Conservation (phyloP, 2,888 invertebrate species). For the Pemphredon lugubris region DNA sequence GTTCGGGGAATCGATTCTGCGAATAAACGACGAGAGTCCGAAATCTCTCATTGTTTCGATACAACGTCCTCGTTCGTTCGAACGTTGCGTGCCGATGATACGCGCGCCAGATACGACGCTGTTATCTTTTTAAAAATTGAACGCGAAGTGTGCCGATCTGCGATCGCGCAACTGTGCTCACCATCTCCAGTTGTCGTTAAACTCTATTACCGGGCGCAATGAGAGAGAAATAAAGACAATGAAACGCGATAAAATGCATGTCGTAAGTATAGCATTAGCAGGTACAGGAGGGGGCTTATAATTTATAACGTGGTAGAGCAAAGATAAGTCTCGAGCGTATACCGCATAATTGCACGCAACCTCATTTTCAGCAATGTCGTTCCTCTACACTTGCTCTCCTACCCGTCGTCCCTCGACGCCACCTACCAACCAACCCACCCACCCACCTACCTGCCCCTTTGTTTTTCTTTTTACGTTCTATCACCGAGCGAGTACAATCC, state of each 20-base stretch:
- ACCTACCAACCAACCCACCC: too few species aligned
- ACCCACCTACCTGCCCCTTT: slow-evolving; percentile 12
- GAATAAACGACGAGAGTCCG: too few species aligned
- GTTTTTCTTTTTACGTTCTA: slow-evolving; percentile 19
- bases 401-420: slow-evolving; percentile 5
- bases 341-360: slow-evolving; percentile 61
- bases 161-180: too few species aligned
- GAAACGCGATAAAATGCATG: not conserved
- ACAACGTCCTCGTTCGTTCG: too few species aligned
- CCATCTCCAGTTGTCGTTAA: not conserved
- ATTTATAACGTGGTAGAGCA: slow-evolving; percentile 54
- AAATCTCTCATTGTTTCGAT: too few species aligned
- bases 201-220: not conserved
- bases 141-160: not conserved
- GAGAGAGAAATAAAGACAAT: not conserved
- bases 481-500: slow-evolving; percentile 21
- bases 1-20: too few species aligned
- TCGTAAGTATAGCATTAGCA: slow-evolving; percentile 17
- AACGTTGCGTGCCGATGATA: not conserved
- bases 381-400: slow-evolving; percentile 10
- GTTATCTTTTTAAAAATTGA: not conserved
- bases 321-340: slow-evolving; percentile 55
- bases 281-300: slow-evolving; percentile 28
- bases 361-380: slow-evolving; percentile 33
- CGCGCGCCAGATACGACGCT: not conserved